Percentiles rank a stretch among this genome's conserved stretches.
These are phyloP conservation scores for Ictalurus furcatus DNA, from an alignment of 2,113 vertebrate genomes.

Conservation along the genomic window DNA sequence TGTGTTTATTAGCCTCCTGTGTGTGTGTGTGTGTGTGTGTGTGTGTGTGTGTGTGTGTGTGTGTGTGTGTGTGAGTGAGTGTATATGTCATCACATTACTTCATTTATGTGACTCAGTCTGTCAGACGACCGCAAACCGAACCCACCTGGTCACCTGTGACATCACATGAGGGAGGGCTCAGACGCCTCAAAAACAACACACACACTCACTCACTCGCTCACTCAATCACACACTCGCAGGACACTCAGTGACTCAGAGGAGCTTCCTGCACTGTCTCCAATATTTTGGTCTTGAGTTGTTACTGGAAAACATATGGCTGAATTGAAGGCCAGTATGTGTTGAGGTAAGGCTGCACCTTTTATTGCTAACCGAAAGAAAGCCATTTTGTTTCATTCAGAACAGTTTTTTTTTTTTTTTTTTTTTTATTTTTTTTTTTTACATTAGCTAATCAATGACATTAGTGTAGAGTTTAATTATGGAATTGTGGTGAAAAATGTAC, in stretches of 20 bases:
- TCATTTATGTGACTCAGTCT: constrained; percentile 28
- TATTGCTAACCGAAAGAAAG: background rate
- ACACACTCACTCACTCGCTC: background rate
- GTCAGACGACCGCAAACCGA: constrained; percentile 32
- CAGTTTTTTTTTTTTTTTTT: background rate
- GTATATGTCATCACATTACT: constrained; percentile 39
- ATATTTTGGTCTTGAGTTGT: background rate
- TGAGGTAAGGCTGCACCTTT: constrained; percentile 35
- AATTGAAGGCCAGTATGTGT: constrained; percentile 2
- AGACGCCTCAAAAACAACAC: constrained; percentile 34
- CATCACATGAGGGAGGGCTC: constrained; percentile 55
- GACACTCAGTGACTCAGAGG: background rate
- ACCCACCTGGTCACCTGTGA: constrained; percentile 55
- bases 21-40: background rate
- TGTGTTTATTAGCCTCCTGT: background rate
- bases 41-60: background rate
- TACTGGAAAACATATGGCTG: background rate
- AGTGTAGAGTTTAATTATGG: background rate
- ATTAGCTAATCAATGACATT: background rate
- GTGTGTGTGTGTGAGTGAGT: background rate
- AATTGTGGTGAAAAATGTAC: background rate
- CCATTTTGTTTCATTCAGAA: background rate
- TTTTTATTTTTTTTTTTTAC: background rate
- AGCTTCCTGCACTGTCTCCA: background rate
- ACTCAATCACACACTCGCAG: background rate